Evolutionary conservation across 2,113 vertebrate species (phyloP).

Genomic region (Kryptolebias marmoratus): DNA sequence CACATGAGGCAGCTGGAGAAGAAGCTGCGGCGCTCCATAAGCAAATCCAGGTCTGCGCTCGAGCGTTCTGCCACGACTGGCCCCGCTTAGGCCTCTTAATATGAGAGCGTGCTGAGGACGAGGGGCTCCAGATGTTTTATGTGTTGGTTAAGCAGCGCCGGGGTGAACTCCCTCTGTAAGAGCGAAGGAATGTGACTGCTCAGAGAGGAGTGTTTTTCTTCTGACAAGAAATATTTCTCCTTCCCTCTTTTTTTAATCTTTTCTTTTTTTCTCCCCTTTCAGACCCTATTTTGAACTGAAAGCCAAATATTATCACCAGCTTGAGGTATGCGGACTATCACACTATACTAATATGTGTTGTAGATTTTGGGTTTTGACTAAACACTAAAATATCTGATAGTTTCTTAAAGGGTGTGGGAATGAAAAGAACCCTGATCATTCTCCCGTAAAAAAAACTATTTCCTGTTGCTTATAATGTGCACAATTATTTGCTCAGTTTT

Average conservation of each 20-base stretch:
- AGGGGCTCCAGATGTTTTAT: constrained; percentile 72
- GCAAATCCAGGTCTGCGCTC: constrained; percentile 90
- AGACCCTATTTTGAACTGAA: constrained; percentile 99
- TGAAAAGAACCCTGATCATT: neutral
- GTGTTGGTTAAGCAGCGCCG: constrained; percentile 27
- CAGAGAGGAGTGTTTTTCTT: constrained; percentile 61
- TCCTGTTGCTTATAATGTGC: neutral
- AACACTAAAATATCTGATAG: neutral
- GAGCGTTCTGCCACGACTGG: neutral
- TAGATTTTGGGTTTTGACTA: neutral
- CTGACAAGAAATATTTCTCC: constrained; percentile 25
- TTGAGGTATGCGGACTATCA: constrained; percentile 85
- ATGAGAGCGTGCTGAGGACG: neutral
- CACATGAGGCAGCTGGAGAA: constrained; percentile 96
- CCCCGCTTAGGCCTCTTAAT: constrained; percentile 19
- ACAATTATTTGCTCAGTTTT: neutral
- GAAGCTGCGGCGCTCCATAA: constrained; percentile 94
- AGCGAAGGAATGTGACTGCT: constrained; percentile 71
- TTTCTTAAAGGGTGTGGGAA: neutral
- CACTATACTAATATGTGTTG: neutral
- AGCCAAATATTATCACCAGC: constrained; percentile 94
- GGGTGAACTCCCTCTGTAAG: constrained; percentile 55
- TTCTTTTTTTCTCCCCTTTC: constrained; percentile 62
- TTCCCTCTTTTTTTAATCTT: constrained; percentile 17
- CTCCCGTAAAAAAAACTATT: neutral